Percentiles rank a stretch among this genome's conserved stretches.
Evolutionary conservation across 2,888 invertebrate species (phyloP).

Genomic region (Geophilus truncorum): DNA sequence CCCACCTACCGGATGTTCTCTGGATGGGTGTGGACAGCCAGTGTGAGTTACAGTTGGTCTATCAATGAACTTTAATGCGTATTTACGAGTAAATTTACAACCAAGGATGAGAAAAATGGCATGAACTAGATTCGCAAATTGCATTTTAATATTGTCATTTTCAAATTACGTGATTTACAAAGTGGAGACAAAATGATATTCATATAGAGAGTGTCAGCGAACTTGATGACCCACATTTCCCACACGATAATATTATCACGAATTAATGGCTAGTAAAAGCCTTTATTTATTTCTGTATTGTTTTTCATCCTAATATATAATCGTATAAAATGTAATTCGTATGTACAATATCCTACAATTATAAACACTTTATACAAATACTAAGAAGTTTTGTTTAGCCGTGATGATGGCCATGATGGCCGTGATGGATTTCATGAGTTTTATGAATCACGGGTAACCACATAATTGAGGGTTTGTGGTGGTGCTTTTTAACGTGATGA

Average conservation of each 20-base stretch:
- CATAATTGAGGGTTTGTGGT: neutral
- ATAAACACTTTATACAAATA: neutral
- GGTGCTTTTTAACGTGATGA: neutral
- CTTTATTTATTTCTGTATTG: neutral
- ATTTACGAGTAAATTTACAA: too few species aligned
- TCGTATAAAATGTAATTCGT: neutral
- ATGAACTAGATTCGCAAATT: neutral
- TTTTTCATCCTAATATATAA: neutral
- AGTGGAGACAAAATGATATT: neutral
- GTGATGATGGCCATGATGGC: neutral
- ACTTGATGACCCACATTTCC: neutral
- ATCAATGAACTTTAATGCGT: too few species aligned
- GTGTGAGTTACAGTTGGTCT: too few species aligned
- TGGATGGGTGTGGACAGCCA: neutral
- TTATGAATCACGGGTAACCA: neutral
- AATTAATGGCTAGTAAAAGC: neutral
- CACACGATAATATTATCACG: neutral
- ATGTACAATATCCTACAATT: neutral
- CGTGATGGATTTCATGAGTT: neutral
- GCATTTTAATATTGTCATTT: neutral
- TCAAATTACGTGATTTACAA: neutral
- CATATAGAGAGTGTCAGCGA: neutral
- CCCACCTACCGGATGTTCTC: neutral
- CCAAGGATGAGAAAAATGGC: neutral
- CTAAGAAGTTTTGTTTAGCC: neutral